Evolutionary conservation across 2,797 vertebrate species (phyloP).

Genomic region (Micromesistius poutassou): DNA sequence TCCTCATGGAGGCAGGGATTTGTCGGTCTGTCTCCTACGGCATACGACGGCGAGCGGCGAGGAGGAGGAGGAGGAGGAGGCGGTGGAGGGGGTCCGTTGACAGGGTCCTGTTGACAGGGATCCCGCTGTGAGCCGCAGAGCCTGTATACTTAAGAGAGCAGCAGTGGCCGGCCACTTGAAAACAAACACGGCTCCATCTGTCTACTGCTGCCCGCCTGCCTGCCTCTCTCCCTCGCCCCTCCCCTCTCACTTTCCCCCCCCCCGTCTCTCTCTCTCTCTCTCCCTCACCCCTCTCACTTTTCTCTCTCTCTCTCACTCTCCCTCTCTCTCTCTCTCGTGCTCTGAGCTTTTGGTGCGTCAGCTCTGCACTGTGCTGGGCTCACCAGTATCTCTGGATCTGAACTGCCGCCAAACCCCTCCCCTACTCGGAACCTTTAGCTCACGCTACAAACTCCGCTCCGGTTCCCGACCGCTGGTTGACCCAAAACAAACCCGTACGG

Average conservation of each 20-base stretch:
- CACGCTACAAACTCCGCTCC: constrained; percentile 37
- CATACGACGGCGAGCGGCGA: not conserved
- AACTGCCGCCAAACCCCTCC: constrained; percentile 68
- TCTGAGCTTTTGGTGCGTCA: constrained; percentile 65
- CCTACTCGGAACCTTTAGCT: constrained; percentile 26
- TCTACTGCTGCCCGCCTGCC: constrained; percentile 50
- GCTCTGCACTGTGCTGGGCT: constrained; percentile 66
- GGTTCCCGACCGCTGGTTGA: constrained; percentile 38
- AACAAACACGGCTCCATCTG: constrained; percentile 68
- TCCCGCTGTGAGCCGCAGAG: constrained; percentile 30
- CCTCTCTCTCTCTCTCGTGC: constrained; percentile 32
- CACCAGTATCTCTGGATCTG: constrained; percentile 49
- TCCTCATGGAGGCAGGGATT: constrained; percentile 12
- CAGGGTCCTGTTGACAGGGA: constrained; percentile 6
- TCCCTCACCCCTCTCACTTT: constrained; percentile 18
- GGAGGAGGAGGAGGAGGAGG: constrained; percentile 19
- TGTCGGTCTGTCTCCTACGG: not conserved
- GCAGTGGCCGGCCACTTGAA: constrained; percentile 53
- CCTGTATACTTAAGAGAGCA: constrained; percentile 25
- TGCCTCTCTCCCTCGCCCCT: constrained; percentile 33
- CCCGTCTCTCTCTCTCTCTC: constrained; percentile 36
- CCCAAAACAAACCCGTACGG: constrained; percentile 28
- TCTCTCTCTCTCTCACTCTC: constrained; percentile 33
- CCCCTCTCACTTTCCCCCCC: constrained; percentile 22
- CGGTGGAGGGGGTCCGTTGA: not conserved